Base-by-base conservation (phyloP, 2,113 vertebrate genomes). In the Chamaea fasciata region DNA sequence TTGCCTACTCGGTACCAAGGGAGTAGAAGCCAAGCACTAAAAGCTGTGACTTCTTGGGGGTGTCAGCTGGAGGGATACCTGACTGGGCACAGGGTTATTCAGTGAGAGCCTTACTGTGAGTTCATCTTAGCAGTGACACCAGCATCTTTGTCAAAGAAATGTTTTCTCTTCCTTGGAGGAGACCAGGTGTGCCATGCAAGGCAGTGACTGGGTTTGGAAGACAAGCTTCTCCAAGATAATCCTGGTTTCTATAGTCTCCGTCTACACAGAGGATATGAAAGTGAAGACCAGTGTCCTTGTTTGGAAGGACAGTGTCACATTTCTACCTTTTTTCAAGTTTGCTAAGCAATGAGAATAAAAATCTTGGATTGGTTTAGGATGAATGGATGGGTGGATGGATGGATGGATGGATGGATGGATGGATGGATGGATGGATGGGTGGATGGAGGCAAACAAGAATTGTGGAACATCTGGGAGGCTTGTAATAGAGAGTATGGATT, bases 161-260 rank as follows among this genome's bases (percentile, higher is more conserved):
- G 3, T 4, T 33, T 20, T 41, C 37, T 84, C 12, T 50, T 83
- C 20, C 7, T 73, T 70, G 37, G 13, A 49, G 76, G 21, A 62
- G 28, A 7, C 17, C 37, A 37, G 13, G 6, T 52, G 11, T 68
- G 37, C 7, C 57, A 28, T 24, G 12, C 23, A 79, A 71, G 15
- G 23, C 42, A 74, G 15, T 33, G 37, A n/a, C 7, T 41, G 31
- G 2, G 4, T 68, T 69, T 56, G 41, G 37, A 83, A 90, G 28
- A 41, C 10, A 53, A n/a, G 6, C 2, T 83, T 63, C 8, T 39
- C 15, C 39, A 18, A 33, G 8, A 17, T 14, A 62, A 70, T 63
- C 30, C 11, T 2, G 4, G 13, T 50, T 9, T 69, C 26, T 87
- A 30, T 13, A 50, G 15, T 49, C 37, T 92, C 13, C 0, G 0